phyloP scores from a whole-genome alignment of 2,888 invertebrate species.

The Acanthosepion esculentum region DNA sequence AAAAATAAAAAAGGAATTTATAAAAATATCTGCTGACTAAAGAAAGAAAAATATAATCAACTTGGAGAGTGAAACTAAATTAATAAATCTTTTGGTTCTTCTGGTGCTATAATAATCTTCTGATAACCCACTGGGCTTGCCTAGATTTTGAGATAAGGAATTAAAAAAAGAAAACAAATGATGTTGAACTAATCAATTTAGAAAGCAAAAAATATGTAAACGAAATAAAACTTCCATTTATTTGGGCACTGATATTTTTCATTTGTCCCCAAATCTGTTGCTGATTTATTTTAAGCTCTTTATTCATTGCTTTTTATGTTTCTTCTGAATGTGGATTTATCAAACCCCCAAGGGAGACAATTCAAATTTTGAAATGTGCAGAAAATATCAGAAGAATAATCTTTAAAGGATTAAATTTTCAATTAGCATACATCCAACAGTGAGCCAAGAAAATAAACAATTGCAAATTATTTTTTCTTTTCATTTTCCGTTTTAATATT shows the following conservation, averaged over 20 bases:
- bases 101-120: not conserved
- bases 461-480: not conserved
- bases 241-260: slow-evolving; percentile 8
- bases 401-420: slow-evolving; percentile 33
- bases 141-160: not conserved
- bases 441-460: slow-evolving; percentile 21
- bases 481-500: not conserved
- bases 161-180: not conserved
- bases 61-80: not conserved
- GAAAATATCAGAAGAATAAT: slow-evolving; percentile 33
- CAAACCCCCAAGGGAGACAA: slow-evolving; percentile 21
- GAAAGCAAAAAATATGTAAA: not conserved
- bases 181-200: not conserved
- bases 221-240: not conserved
- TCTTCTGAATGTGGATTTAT: not conserved
- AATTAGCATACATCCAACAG: slow-evolving; percentile 33
- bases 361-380: slow-evolving; percentile 33
- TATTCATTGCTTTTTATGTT: not conserved
- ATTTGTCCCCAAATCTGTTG: slow-evolving; percentile 33
- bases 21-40: not conserved
- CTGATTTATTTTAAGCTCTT: slow-evolving; percentile 22
- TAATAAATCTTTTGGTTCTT: not conserved
- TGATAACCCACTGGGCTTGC: slow-evolving; percentile 21
- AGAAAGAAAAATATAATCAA: not conserved
- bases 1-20: not conserved